These are phyloP conservation scores for Leptinotarsa juncta DNA, from an alignment of 2,888 invertebrate species.

Conservation along the genomic window DNA sequence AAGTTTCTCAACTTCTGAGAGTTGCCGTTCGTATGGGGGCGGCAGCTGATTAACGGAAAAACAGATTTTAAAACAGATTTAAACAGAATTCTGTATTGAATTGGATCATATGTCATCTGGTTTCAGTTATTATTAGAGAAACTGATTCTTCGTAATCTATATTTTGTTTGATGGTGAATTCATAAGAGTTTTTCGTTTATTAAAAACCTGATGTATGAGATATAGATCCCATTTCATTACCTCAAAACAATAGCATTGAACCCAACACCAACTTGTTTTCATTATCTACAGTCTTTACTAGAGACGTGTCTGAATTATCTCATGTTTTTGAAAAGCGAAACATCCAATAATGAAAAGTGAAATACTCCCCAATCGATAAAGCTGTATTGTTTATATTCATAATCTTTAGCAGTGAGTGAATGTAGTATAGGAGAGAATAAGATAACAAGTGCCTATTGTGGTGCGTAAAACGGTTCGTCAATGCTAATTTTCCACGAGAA, in stretches of 20 bases:
- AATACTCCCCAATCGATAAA: slow-evolving; percentile 45
- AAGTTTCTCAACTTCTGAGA: too few species aligned
- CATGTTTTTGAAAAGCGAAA: slow-evolving; percentile 41
- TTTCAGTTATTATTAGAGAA: too few species aligned
- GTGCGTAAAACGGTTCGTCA: slow-evolving; percentile 23
- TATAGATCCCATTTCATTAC: not conserved
- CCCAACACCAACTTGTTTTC: not conserved
- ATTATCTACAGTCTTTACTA: not conserved
- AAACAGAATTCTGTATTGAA: too few species aligned
- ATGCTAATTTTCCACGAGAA: slow-evolving; percentile 20
- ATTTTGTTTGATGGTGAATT: not conserved
- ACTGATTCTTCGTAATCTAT: not conserved
- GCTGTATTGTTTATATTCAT: slow-evolving; percentile 44
- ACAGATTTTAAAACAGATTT: too few species aligned
- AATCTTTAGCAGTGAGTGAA: slow-evolving; percentile 32
- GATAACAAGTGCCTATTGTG: slow-evolving; percentile 26
- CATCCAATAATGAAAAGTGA: slow-evolving; percentile 43
- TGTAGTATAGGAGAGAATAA: not conserved
- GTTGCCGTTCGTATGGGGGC: too few species aligned
- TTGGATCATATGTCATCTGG: too few species aligned
- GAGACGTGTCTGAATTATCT: slow-evolving; percentile 28
- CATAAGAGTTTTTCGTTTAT: too few species aligned
- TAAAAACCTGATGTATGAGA: too few species aligned
- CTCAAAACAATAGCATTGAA: not conserved
- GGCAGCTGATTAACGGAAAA: too few species aligned